phyloP scores from a whole-genome alignment of 2,888 invertebrate genomes.

The Girardia tigrina region DNA sequence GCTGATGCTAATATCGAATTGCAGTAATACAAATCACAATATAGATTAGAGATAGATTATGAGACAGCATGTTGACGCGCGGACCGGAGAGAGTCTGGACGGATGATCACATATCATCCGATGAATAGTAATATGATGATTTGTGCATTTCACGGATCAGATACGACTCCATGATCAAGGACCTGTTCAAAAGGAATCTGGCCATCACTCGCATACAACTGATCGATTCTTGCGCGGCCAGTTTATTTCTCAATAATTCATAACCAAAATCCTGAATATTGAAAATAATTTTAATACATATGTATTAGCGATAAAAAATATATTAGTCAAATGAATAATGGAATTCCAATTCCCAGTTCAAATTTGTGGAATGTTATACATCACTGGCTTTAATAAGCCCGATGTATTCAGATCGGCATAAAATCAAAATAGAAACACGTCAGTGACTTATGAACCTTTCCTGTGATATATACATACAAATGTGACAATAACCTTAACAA shows the following conservation, averaged over 20 bases:
- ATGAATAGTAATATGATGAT: constrained; percentile 19
- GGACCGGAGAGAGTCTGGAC: neutral
- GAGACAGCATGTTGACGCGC: constrained; percentile 15
- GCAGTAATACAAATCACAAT: constrained; percentile 17
- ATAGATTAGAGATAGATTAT: neutral
- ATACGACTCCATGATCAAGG: neutral
- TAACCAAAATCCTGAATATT: constrained; percentile 10
- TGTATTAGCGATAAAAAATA: too few species aligned
- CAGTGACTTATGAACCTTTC: too few species aligned
- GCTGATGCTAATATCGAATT: constrained; percentile 23
- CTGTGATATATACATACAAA: too few species aligned
- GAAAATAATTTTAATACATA: too few species aligned
- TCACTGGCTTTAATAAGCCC: too few species aligned
- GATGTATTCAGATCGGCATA: too few species aligned
- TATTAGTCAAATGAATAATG: too few species aligned
- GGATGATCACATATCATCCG: neutral
- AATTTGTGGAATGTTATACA: too few species aligned
- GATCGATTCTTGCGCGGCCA: constrained; percentile 3
- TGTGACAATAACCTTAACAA: too few species aligned
- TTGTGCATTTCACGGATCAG: constrained; percentile 5
- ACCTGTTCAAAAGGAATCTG: constrained; percentile 4
- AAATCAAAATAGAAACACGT: too few species aligned
- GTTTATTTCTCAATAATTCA: constrained; percentile 15
- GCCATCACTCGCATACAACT: constrained; percentile 12
- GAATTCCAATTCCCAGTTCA: too few species aligned